Conservation (phyloP, 2,113 vertebrate species). For the Cryptomyrus ogoouensis region DNA sequence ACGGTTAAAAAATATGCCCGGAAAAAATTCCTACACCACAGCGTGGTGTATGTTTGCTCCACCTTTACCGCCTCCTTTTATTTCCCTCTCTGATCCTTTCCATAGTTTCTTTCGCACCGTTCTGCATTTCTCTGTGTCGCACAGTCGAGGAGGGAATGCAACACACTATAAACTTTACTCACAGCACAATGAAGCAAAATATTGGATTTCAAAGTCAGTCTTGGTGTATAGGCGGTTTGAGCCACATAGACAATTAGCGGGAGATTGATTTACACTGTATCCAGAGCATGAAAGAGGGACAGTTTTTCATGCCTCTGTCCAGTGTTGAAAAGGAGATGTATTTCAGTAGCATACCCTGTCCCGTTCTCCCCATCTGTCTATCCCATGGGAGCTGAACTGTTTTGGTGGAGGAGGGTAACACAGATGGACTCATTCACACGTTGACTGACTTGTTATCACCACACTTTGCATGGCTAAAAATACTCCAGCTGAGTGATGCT, state of each 20-base stretch:
- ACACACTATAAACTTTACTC: conserved; percentile 54
- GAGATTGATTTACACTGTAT: conserved; percentile 61
- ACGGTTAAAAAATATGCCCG: background rate
- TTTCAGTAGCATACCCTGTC: conserved; percentile 8
- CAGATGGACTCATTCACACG: conserved; percentile 20
- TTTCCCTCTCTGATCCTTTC: background rate
- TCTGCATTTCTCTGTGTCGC: conserved; percentile 1
- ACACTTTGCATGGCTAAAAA: conserved; percentile 14
- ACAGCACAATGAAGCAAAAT: conserved; percentile 44
- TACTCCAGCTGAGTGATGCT: conserved; percentile 6
- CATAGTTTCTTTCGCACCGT: background rate
- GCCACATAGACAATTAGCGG: conserved; percentile 59
- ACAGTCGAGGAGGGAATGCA: conserved; percentile 43
- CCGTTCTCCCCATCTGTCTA: conserved; percentile 57
- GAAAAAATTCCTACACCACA: background rate
- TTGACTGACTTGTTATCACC: conserved; percentile 21
- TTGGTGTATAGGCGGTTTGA: conserved; percentile 52
- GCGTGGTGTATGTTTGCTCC: background rate
- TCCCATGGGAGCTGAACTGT: conserved; percentile 47
- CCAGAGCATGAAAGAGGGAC: conserved; percentile 49
- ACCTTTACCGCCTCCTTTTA: background rate
- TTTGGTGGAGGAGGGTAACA: conserved; percentile 12
- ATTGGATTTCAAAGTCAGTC: conserved; percentile 58
- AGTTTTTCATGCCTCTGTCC: conserved; percentile 21
- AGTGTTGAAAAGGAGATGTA: conserved; percentile 17